Evolutionary conservation across 2,113 vertebrate species (phyloP).

Genomic region (Aptenodytes patagonicus): DNA sequence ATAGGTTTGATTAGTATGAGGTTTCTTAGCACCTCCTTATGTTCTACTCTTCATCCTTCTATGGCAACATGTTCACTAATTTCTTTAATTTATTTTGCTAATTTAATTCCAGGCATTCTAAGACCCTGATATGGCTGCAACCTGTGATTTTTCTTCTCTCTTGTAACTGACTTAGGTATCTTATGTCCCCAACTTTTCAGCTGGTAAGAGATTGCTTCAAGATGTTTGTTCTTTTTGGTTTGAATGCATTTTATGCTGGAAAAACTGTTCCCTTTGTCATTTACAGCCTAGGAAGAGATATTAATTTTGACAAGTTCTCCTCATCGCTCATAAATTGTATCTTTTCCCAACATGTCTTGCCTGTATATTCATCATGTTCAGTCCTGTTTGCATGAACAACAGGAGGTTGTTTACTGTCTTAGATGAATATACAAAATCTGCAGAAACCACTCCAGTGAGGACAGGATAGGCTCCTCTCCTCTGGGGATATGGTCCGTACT

Average conservation of each 20-base stretch:
- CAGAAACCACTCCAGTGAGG: not conserved
- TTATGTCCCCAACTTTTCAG: not conserved
- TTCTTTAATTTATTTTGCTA: not conserved
- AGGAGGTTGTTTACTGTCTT: not conserved
- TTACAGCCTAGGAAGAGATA: not conserved
- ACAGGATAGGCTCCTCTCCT: not conserved
- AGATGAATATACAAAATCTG: not conserved
- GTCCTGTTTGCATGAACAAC: not conserved
- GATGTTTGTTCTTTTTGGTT: not conserved
- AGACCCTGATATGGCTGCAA: not conserved
- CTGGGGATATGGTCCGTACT: not conserved
- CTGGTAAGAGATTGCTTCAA: not conserved
- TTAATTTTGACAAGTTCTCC: conserved; percentile 8
- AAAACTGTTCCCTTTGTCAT: not conserved
- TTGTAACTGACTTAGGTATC: not conserved
- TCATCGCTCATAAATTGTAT: not conserved
- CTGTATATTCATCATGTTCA: not conserved
- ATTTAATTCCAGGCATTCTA: not conserved
- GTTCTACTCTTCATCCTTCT: not conserved
- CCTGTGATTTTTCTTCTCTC: not conserved
- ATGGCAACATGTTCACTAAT: not conserved
- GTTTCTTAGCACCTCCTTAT: not conserved
- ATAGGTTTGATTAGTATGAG: not conserved
- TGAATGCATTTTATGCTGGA: not conserved
- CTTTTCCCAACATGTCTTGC: not conserved